phyloP scores from a whole-genome alignment of 2,888 invertebrate genomes.

The Pyralis farinalis region DNA sequence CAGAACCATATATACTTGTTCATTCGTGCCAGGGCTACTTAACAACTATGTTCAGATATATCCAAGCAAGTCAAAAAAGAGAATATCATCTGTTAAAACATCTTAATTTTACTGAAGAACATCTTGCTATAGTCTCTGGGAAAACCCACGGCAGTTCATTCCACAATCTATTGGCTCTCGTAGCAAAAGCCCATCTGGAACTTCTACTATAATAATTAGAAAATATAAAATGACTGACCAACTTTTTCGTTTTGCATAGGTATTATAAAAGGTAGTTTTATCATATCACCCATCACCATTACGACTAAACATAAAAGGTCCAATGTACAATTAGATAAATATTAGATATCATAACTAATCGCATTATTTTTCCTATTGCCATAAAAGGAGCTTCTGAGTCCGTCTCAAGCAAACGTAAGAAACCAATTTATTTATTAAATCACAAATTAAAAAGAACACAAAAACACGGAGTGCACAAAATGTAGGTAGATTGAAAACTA shows the following conservation, averaged over 20 bases:
- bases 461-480: neutral
- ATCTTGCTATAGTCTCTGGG: too few relatives aligned
- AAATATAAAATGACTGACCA: neutral
- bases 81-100: too few relatives aligned
- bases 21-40: too few relatives aligned
- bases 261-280: neutral
- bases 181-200: too few relatives aligned
- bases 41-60: too few relatives aligned
- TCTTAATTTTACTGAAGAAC: too few relatives aligned
- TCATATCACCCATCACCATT: slow-evolving; percentile 10
- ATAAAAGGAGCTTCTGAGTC: slow-evolving; percentile 67
- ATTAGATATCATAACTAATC: slow-evolving; percentile 23
- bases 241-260: neutral
- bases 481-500: too few relatives aligned
- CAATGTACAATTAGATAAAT: slow-evolving; percentile 49
- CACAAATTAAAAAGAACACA: slow-evolving; percentile 6
- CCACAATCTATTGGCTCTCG: too few relatives aligned
- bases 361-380: slow-evolving; percentile 36
- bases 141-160: too few relatives aligned
- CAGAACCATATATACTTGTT: too few relatives aligned
- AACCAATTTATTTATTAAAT: slow-evolving; percentile 24
- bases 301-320: slow-evolving; percentile 45
- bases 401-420: slow-evolving; percentile 64
- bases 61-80: too few relatives aligned
- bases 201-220: too few relatives aligned